These are phyloP conservation scores for Neogale vison DNA, from an alignment of 2,113 vertebrate genomes.

Conservation along the genomic window DNA sequence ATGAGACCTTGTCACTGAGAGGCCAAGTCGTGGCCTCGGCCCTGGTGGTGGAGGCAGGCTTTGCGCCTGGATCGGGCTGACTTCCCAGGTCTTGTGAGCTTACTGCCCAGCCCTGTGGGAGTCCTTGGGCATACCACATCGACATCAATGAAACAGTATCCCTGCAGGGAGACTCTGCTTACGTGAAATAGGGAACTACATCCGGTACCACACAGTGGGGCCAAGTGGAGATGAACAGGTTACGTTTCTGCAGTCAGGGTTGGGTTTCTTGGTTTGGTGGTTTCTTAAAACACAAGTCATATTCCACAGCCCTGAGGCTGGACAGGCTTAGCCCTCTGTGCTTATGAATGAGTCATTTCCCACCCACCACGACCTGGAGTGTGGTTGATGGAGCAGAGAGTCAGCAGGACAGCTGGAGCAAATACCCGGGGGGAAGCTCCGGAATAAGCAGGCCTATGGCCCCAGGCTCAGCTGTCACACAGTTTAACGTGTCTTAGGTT, in stretches of 20 bases:
- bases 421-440: neutral
- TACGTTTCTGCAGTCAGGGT: neutral
- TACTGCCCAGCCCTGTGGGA: neutral
- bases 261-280: neutral
- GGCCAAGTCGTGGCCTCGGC: neutral
- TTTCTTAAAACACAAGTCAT: neutral
- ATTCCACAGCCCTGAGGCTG: neutral
- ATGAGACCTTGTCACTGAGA: neutral
- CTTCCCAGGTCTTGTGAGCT: neutral
- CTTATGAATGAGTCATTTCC: neutral
- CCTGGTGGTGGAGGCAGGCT: too few species aligned
- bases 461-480: neutral
- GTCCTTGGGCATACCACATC: too few species aligned
- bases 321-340: neutral
- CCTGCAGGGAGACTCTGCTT: neutral
- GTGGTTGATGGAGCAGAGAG: neutral
- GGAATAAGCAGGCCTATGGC: fast-evolving
- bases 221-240: fast-evolving
- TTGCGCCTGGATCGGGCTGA: neutral
- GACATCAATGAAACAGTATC: fast-evolving
- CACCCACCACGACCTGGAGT: fast-evolving
- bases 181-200: fast-evolving
- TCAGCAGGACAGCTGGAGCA: neutral
- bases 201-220: fast-evolving
- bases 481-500: neutral